Conservation (phyloP, 2,113 vertebrate species). For the Spea bombifrons region DNA sequence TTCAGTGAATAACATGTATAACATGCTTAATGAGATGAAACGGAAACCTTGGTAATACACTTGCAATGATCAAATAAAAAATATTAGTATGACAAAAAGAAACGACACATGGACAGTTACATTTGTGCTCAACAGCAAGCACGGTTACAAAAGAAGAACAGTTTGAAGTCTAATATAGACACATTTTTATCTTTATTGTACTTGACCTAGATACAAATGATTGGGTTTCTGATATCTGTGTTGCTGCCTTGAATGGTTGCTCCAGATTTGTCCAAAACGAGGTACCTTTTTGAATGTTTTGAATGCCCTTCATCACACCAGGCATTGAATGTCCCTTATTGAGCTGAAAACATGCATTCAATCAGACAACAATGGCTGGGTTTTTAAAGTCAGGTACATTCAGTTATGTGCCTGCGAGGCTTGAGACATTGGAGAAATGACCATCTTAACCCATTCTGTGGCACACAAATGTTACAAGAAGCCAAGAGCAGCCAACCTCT, state of each 20-base stretch:
- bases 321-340: constrained; percentile 20
- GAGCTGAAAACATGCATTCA: neutral
- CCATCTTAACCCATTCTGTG: neutral
- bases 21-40: too few species aligned
- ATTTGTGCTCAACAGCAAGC: too few species aligned
- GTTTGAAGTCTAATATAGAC: neutral
- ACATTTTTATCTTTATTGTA: neutral
- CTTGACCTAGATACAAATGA: constrained; percentile 21
- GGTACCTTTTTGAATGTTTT: constrained; percentile 4
- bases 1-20: too few species aligned
- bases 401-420: neutral
- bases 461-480: neutral
- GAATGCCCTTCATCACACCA: neutral
- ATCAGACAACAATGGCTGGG: neutral
- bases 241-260: constrained; percentile 27
- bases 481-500: neutral
- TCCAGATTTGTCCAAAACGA: constrained; percentile 12
- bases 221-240: constrained; percentile 18
- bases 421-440: neutral
- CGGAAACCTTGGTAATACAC: too few species aligned
- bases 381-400: neutral
- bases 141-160: too few species aligned
- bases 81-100: neutral
- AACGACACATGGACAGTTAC: too few species aligned
- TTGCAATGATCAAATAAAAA: too few species aligned